Percentiles rank a stretch among this genome's conserved stretches.
These are phyloP conservation scores for Malacosoma neustria DNA, from an alignment of 2,888 invertebrate species.

Conservation along the genomic window DNA sequence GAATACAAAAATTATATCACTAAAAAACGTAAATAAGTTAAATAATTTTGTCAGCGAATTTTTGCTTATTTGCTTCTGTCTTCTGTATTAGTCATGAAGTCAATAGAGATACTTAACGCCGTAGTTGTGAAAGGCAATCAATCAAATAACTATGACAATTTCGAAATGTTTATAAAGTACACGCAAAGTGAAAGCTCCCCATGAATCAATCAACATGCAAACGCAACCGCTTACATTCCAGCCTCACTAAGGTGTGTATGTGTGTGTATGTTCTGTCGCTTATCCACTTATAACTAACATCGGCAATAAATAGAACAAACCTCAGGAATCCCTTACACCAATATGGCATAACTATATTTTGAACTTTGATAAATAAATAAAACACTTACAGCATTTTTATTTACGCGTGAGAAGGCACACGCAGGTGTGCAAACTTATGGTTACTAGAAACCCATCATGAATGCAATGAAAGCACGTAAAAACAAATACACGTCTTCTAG, in stretches of 20 bases:
- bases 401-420: conserved; percentile 79
- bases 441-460: conserved; percentile 85
- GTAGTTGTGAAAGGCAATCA: neutral
- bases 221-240: neutral
- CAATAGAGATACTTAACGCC: too few relatives aligned
- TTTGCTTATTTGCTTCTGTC: too few relatives aligned
- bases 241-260: too few relatives aligned
- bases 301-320: neutral
- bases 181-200: neutral
- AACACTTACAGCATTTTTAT: conserved; percentile 81
- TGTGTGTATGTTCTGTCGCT: neutral
- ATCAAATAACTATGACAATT: neutral
- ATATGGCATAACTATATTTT: neutral
- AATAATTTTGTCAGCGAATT: too few relatives aligned
- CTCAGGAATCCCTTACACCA: neutral
- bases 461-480: conserved; percentile 69
- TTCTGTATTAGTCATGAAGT: too few relatives aligned
- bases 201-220: neutral
- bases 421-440: conserved; percentile 79
- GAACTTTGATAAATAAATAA: conserved; percentile 6
- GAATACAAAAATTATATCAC: too few relatives aligned
- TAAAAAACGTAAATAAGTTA: too few relatives aligned
- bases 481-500: conserved; percentile 58
- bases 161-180: neutral
- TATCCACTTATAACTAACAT: neutral